Base-by-base conservation (phyloP, 1,140 invertebrate species). In the Hyphantria cunea region DNA sequence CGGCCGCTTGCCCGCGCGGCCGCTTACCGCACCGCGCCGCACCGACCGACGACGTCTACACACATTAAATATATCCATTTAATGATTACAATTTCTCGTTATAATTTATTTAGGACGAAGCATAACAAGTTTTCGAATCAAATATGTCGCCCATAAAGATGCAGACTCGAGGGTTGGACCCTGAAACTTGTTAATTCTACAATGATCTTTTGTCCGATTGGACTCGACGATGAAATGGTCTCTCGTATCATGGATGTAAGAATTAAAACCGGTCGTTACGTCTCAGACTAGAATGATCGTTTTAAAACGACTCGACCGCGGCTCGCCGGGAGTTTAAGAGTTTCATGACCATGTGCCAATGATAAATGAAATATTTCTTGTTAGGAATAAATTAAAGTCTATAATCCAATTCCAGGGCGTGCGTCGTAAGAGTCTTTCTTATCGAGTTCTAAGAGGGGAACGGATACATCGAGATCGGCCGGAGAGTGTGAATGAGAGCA, bases 121-220 rank as follows among this genome's bases (percentile, higher is more conserved):
- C 84, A 89, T 87, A 89, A 90, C 88, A 89, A 89, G 88, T 89
- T 89, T 89, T 88, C 82, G 88, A 90, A 89, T 90, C 84, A 86
- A 90, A 89, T 84, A 86, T 90, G 87, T 90, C 87, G 86, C 84
- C 86, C 86, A 89, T 90, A 90, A 90, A 90, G 87, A 90, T 88
- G 82, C 78, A 82, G 79, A 74, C 72, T 76, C 70, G 82, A 86
- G 84, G 87, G 83, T 82, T 82, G 84, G 78, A 81, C 78, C 75
- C 65, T 66, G 65, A 62, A 55, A 70, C 70, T 72, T 64, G 77
- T 82, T 80, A 75, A 79, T 82, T 81, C 75, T 69, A 82, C 79
- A 86, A 85, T 70, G 74, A 78, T 73, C 78, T 72, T 86, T 82
- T 80, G 79, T 79, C 68, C 63, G 60, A 70, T 44, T 65, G 66